Conservation (phyloP, 2,797 vertebrate genomes). For the Mormyrops attenuatus region DNA sequence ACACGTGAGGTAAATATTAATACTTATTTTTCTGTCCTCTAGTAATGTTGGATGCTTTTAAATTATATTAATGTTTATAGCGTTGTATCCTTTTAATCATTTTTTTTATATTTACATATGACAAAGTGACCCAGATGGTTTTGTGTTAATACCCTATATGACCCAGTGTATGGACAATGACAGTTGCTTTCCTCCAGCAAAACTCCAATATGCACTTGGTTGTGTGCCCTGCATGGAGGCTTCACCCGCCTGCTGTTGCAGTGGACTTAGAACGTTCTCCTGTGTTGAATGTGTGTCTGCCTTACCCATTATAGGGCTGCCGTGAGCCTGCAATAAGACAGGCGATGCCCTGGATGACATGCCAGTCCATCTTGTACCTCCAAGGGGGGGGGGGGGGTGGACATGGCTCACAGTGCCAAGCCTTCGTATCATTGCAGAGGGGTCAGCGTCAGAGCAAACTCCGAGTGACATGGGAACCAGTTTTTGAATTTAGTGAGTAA, state of each 20-base stretch:
- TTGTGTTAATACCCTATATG: neutral
- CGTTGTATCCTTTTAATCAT: neutral
- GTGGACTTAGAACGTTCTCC: neutral
- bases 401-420: neutral
- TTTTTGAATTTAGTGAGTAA: neutral
- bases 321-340: neutral
- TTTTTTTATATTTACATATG: neutral
- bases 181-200: neutral
- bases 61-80: neutral
- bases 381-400: no score
- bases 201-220: neutral
- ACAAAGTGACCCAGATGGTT: neutral
- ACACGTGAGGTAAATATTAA: neutral
- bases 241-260: neutral
- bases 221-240: neutral
- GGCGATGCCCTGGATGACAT: neutral
- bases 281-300: neutral
- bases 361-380: neutral
- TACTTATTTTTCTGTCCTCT: neutral
- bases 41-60: neutral
- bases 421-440: neutral
- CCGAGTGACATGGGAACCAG: neutral
- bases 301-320: neutral
- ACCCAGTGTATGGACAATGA: neutral
- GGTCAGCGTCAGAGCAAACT: neutral